Evolutionary conservation across 2,888 invertebrate genomes (phyloP).

Genomic region (Nephrotoma flavescens): DNA sequence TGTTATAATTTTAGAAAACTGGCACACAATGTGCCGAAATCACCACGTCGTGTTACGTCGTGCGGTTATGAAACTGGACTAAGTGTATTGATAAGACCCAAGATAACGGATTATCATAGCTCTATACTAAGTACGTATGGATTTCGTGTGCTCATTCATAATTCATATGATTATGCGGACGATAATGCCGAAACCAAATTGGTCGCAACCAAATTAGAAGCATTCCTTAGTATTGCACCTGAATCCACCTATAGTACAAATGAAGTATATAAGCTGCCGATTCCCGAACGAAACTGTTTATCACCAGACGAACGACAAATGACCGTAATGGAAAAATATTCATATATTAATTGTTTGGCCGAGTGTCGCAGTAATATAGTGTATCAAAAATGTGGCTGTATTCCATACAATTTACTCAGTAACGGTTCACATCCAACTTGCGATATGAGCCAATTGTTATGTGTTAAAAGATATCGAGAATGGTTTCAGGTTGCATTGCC

Average conservation of each 20-base stretch:
- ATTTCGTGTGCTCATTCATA: conserved; percentile 45
- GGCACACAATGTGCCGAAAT: conserved; percentile 26
- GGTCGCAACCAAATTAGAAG: conserved; percentile 39
- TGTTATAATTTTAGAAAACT: conserved; percentile 21
- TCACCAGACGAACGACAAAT: conserved; percentile 38
- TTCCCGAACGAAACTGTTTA: conserved; percentile 40
- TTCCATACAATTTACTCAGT: conserved; percentile 40
- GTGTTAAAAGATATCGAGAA: conserved; percentile 18
- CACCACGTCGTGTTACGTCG: conserved; percentile 45
- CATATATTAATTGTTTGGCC: conserved; percentile 49
- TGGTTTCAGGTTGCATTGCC: conserved; percentile 28
- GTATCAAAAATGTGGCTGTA: conserved; percentile 39
- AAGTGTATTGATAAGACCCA: conserved; percentile 40
- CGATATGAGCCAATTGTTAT: conserved; percentile 19
- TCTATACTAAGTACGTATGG: conserved; percentile 45
- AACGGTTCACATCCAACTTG: conserved; percentile 24
- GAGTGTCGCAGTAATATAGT: conserved; percentile 38
- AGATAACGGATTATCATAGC: conserved; percentile 45
- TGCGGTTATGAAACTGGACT: conserved; percentile 55
- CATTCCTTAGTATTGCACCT: conserved; percentile 46
- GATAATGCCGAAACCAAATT: conserved; percentile 44
- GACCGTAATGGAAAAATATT: conserved; percentile 34
- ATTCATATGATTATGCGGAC: conserved; percentile 47
- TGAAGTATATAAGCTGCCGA: conserved; percentile 35
- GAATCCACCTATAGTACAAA: conserved; percentile 45